Base-by-base conservation (phyloP, 2,888 invertebrate genomes). In the Rotaria socialis region DNA sequence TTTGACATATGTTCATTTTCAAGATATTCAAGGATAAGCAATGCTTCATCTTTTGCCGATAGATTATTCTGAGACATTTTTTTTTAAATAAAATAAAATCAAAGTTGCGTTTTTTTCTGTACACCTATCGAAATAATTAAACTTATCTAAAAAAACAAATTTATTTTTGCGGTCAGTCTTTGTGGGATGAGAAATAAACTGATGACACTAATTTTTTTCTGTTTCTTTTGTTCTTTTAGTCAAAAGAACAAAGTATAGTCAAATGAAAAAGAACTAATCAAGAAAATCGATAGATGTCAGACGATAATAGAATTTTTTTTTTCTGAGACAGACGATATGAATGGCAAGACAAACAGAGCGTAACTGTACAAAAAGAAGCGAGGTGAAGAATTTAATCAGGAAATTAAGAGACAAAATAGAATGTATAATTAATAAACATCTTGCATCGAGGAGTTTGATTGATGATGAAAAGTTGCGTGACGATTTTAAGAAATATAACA, bases 11-110 rank as follows among this genome's bases (percentile, higher is more conserved):
- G 24, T 80, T 80, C 80, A 47, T 24, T 80, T 80, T 80, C 80
- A 24, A 80, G 80, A 80, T 80, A 80, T 80, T 80, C 80, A 24
- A 80, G n/a, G 10, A 80, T 47, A 47, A 80, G 47, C n/a, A 80
- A 80, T 43, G 80, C 80, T 80, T 80, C 80, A 47, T 80, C 80
- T 80, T 47, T 80, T 24, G 24, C 67, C 16, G 67, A 67, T 4
- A 67, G 67, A 67, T 67, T 67, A 67, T 67, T 67, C 16, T 35
- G 1, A 67, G 16, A 67, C 67, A 67, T 67, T 67, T n/a, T 67
- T 41, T 35, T 11, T 16, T 5, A 27, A 67, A 35, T 11, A 35
- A 67, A 35, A 67, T 35, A 22, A 55, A 22, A 22, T 55, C 22
- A 55, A 55, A 55, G 5, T 55, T 55, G 0, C 5, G 55, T 55